These are phyloP conservation scores for Erythrolamprus reginae DNA, from an alignment of 2,113 vertebrate genomes.

Conservation along the genomic window DNA sequence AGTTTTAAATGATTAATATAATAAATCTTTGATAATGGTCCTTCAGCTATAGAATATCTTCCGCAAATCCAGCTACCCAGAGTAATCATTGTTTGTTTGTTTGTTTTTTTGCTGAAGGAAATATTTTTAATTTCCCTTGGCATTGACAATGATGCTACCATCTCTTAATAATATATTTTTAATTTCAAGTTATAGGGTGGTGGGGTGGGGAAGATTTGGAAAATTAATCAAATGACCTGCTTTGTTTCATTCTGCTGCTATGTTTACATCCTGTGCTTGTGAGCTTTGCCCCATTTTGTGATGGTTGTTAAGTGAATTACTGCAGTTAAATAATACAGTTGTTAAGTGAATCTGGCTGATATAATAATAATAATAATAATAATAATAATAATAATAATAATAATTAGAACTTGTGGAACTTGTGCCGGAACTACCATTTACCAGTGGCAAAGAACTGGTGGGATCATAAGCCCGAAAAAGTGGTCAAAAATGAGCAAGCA, in stretches of 20 bases:
- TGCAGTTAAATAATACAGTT: background rate
- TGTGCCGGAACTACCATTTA: too few relatives aligned
- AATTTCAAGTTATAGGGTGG: background rate
- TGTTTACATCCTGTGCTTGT: background rate
- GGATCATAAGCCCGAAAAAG: too few relatives aligned
- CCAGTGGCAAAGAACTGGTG: too few relatives aligned
- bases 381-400: too few relatives aligned
- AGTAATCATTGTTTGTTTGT: background rate
- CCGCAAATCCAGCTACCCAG: background rate
- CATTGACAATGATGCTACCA: background rate
- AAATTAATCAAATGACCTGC: background rate
- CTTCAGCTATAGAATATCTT: background rate
- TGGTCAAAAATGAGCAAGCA: too few relatives aligned
- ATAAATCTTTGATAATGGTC: background rate
- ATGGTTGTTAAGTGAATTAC: background rate
- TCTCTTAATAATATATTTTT: background rate
- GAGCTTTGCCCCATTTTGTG: background rate
- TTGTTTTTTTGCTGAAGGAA: background rate
- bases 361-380: too few relatives aligned
- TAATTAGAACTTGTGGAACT: too few relatives aligned
- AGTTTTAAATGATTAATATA: background rate
- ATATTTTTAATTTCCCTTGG: background rate
- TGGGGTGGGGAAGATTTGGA: background rate
- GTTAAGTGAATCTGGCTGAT: background rate
- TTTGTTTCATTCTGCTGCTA: background rate